Evolutionary conservation across 2,797 vertebrate species (phyloP), one percentile per base, ranked within the genome.

Genomic region (Podargus strigoides): DNA sequence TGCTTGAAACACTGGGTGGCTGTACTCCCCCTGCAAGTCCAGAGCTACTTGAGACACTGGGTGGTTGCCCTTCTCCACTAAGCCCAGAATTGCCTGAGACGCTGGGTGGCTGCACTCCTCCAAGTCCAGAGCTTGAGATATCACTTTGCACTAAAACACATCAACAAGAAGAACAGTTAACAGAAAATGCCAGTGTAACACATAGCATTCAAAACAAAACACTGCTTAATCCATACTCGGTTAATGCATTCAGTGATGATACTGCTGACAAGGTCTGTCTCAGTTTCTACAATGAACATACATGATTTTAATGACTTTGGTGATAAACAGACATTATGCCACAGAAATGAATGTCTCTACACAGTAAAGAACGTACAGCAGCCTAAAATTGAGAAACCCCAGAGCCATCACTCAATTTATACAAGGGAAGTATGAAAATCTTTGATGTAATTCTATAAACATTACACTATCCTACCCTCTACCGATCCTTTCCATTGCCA

Each of bases 21-120:
- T 97, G 98, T 76, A 97, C 80, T 93, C 93, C 97, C 1, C 82
- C 96, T 89, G 95, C 76, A 90, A 97, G 98, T 96, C 99, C 99
- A 96, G 98, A 95, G 81, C 98, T 99, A 85, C 98, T 99, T 83
- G 97, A 97, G 70, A 98, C 96, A 78, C 81, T 92, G 34, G 97
- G 96, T 78, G 97, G 96, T 9, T 97, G 97, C 14, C 97, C 95
- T 79, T 97, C 98, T 78, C 92, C 96, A 67, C 97, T 22, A 96
- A 98, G 97, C 32, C 95, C 98, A 88, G 98, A 97, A 96, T 41
- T 97, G 85, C 90, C 96, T 53, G 98, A 97, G 90, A 97, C 92
- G 13, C 49, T 97, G 72, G 98, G 67, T 78, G 97, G 97, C 12
- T 96, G 97, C 74, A 97, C 93, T 91, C 97, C 98, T 92, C 97